Percentiles rank a stretch among this genome's conserved stretches.
These are phyloP conservation scores for Nowickia ferox DNA, from an alignment of 2,888 invertebrate genomes.

Conservation along the genomic window DNA sequence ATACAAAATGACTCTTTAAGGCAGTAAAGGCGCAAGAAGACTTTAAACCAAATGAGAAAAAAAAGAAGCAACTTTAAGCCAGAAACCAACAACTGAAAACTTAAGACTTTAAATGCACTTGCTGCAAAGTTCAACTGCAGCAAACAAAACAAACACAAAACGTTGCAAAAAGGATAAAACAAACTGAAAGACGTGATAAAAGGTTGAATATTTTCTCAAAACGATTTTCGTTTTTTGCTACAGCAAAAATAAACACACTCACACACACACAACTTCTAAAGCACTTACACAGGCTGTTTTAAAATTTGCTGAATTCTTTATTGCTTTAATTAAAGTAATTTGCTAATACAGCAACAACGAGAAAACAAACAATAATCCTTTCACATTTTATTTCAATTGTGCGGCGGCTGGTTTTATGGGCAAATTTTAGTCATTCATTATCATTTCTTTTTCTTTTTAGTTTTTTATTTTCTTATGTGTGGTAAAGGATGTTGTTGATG, in stretches of 20 bases:
- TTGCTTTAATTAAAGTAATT: constrained; percentile 49
- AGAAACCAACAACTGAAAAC: constrained; percentile 21
- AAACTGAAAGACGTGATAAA: constrained; percentile 48
- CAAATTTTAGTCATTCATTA: constrained; percentile 33
- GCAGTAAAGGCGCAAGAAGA: constrained; percentile 34
- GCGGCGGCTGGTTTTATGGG: constrained; percentile 24
- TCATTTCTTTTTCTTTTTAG: background rate
- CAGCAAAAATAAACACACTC: background rate
- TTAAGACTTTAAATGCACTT: constrained; percentile 60
- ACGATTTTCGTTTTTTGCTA: background rate
- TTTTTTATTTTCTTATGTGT: background rate
- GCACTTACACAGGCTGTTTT: constrained; percentile 22
- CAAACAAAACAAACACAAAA: constrained; percentile 9
- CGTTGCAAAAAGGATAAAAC: constrained; percentile 28
- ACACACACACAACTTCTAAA: constrained; percentile 20
- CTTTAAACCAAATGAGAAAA: background rate
- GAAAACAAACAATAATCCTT: constrained; percentile 22
- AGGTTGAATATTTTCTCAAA: constrained; percentile 13
- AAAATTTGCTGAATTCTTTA: constrained; percentile 8
- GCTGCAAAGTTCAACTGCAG: constrained; percentile 46
- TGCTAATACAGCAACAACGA: constrained; percentile 9
- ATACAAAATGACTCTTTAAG: constrained; percentile 14
- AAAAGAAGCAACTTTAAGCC: constrained; percentile 35
- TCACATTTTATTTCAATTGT: constrained; percentile 31
- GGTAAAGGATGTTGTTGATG: background rate